Base-by-base conservation (phyloP, 2,888 invertebrate species). In the Rhyacophila evoluta region DNA sequence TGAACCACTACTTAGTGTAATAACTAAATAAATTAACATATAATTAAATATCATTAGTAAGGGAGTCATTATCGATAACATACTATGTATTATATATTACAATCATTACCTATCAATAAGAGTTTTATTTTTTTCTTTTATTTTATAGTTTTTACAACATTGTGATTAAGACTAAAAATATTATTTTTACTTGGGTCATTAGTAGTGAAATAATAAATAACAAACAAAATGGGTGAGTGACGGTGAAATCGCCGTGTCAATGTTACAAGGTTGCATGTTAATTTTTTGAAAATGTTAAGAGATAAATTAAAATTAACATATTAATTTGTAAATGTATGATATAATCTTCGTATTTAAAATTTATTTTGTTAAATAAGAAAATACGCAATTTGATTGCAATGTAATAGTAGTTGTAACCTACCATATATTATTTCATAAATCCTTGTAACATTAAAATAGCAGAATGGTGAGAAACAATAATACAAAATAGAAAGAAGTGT, bases 211-310 rank as follows among this genome's bases (percentile, higher is more conserved):
- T 5, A 55, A 15, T 12, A 39, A 39, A 1, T 12, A 15, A 11
- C 41, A 55, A 55, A 55, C 55, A 55, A 55, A 55, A 55, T 55
- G 55, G 55, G 19, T 55, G 55, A 55, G 19, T 55, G 55, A 55
- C 4, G 10, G 55, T 55, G 55, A 55, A 19, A 55, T 55, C 15
- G 10, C 8, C 1, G 29, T 33, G n/a, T 33, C 29, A 33, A 33
- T 33, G 6, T 33, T 4, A 33, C 29, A 33, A 33, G 29, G 29
- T 33, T 33, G 29, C 6, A 33, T 33, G 29, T 4, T 33, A 6
- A 2, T 4, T 33, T 33, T 33, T 33, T 33, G 29, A 33, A 33
- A 33, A 4, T 33, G 29, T 33, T 33, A 6, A 33, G 6, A 4
- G n/a, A n/a, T n/a, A n/a, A n/a, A n/a, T n/a, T n/a, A n/a, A n/a